Evolutionary conservation across 2,888 invertebrate species (phyloP), one percentile per base, ranked within the genome.

Genomic region (Drosophila flavopinicola): DNA sequence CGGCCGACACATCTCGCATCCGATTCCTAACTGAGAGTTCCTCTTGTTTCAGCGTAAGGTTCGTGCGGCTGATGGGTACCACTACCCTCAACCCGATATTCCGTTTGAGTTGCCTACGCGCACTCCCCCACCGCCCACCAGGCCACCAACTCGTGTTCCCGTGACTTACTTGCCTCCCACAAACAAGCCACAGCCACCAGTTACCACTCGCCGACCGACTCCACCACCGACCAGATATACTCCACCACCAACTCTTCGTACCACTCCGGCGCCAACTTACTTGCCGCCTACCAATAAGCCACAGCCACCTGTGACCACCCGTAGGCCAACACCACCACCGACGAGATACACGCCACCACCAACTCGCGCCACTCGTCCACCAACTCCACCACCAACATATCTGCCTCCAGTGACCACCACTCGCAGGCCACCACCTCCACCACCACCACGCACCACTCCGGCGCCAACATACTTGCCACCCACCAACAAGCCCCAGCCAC

Each of bases 1-100:
- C 2, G 1, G 5, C 13, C 24, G 0, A 30, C 2, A 6, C 0
- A 25, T 25, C 1, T n/a, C 0, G 5, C 7, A 13, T 5, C 23
- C 4, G 20, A 24, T 25, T 1, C 6, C 6, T 11, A n/a, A 52
- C 6, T 51, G n/a, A 59, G 17, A 30, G 2, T 1, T 23, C 29
- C 0, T 7, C n/a, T 10, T 10, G 23, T 67, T 67, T 17, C 47
- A 89, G 89, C 85, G 90, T 59, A 80, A 85, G 57, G 58, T 59
- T 58, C 90, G 90, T 44, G 88, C 72, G 37, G 85, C 86, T 59
- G 82, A 87, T 7, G 90, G 90, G 17, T 90, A 90, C 54, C 58
- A 72, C 23, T 90, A 90, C 49, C 88, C 88, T 13, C 44, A 69
- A 11, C 90, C 90, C 5, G 27, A 53, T 3, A 71, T 89, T 11